A percentile compares a stretch with the other conserved stretches of the same genome.
phyloP scores from a whole-genome alignment of 1,140 invertebrate genomes.

The Leptonema lineaticorne region DNA sequence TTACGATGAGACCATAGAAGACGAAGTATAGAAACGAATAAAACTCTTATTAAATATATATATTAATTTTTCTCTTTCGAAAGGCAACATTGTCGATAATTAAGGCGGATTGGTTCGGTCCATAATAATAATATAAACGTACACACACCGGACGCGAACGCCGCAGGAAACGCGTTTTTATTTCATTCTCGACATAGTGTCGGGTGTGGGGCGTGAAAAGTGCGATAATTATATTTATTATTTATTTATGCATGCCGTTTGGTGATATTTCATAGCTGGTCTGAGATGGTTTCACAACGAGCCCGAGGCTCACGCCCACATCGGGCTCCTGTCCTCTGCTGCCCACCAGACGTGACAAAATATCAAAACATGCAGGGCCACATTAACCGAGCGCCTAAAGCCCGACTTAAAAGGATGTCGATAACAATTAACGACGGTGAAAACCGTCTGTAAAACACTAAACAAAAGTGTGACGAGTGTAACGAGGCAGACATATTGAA shows the following conservation, averaged over 20 bases:
- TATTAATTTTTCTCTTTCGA: too few relatives aligned
- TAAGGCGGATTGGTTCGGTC: background rate
- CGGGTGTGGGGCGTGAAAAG: background rate
- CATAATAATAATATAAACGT: too few relatives aligned
- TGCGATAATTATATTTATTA: constrained; percentile 27
- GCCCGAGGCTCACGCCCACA: constrained; percentile 17
- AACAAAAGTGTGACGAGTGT: too few relatives aligned
- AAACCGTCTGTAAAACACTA: too few relatives aligned
- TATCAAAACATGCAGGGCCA: background rate
- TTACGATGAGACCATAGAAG: too few relatives aligned
- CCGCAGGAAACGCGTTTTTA: constrained; percentile 14
- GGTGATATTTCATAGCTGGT: constrained; percentile 20
- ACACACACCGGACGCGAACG: background rate
- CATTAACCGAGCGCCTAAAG: too few relatives aligned
- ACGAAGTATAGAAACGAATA: too few relatives aligned
- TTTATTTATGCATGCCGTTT: constrained; percentile 26
- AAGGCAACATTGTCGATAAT: constrained; percentile 8
- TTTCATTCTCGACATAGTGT: background rate
- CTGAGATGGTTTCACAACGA: constrained; percentile 34
- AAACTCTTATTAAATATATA: too few relatives aligned
- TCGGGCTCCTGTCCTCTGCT: background rate
- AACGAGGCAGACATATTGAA: too few relatives aligned
- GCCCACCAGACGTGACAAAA: background rate
- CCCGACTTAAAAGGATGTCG: too few relatives aligned
- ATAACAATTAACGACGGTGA: too few relatives aligned